Conservation (phyloP, 2,113 vertebrate genomes). For the Hippocampus guttulatus region DNA sequence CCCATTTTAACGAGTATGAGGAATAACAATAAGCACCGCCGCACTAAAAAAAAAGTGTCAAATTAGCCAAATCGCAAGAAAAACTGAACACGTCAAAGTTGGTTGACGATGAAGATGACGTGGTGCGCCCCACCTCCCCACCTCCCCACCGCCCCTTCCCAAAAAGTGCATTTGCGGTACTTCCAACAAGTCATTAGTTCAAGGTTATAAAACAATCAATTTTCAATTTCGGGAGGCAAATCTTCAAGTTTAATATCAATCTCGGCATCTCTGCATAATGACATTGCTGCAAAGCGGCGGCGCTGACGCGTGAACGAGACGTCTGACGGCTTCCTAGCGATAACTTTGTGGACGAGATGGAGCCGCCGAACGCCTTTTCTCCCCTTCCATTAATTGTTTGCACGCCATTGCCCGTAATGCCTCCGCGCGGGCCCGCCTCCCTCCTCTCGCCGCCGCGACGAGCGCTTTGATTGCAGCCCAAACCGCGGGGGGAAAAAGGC, state of each 20-base stretch:
- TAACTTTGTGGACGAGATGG: conserved; percentile 68
- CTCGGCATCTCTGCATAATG: conserved; percentile 48
- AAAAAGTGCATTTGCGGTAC: not conserved
- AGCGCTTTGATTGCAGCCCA: conserved; percentile 67
- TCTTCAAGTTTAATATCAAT: conserved; percentile 56
- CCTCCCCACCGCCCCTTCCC: too few species aligned
- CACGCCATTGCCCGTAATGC: conserved; percentile 69
- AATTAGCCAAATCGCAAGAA: too few species aligned
- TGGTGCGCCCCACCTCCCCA: not conserved
- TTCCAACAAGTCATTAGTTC: conserved; percentile 42
- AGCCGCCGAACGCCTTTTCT: conserved; percentile 66
- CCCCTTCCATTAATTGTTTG: conserved; percentile 71
- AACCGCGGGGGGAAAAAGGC: conserved; percentile 58
- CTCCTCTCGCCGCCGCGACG: conserved; percentile 43
- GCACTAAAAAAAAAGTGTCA: too few species aligned
- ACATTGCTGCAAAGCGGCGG: conserved; percentile 61
- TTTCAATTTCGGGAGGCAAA: conserved; percentile 29
- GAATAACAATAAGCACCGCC: too few species aligned
- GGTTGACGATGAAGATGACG: too few species aligned
- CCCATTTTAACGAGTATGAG: too few species aligned
- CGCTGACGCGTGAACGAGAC: conserved; percentile 60
- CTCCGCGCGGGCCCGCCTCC: conserved; percentile 43
- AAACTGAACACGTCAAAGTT: too few species aligned
- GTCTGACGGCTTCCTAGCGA: conserved; percentile 66
- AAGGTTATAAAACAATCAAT: conserved; percentile 41